Evolutionary conservation across 2,888 invertebrate genomes (phyloP).

Genomic region (Apodemia duryi): DNA sequence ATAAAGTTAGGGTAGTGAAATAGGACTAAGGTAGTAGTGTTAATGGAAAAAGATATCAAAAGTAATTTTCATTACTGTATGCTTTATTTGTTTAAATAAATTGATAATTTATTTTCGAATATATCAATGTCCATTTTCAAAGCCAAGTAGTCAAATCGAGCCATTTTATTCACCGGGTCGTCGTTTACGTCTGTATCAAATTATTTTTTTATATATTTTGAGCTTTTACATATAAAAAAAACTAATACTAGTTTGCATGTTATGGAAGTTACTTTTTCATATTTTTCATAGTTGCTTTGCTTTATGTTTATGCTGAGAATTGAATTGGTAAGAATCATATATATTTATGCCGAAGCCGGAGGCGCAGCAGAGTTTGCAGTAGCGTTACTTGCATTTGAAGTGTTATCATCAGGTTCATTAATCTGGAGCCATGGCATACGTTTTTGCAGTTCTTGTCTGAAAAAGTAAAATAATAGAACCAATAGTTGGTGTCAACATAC

Average conservation of each 20-base stretch:
- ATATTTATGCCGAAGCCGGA: slow-evolving; percentile 35
- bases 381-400: slow-evolving; percentile 77
- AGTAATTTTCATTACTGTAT: neutral
- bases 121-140: slow-evolving; percentile 19
- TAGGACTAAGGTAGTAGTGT: too few species aligned
- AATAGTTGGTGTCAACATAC: too few species aligned
- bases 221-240: slow-evolving; percentile 17
- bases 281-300: slow-evolving; percentile 7
- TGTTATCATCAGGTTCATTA: slow-evolving; percentile 81
- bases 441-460: slow-evolving; percentile 87
- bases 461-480: slow-evolving; percentile 12
- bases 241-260: neutral
- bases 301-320: neutral
- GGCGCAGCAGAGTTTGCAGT: slow-evolving; percentile 58
- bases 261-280: neutral
- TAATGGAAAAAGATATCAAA: neutral
- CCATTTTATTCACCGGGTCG: neutral
- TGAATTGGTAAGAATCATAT: neutral
- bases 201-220: slow-evolving; percentile 17
- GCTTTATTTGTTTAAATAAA: slow-evolving; percentile 8
- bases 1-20: too few species aligned
- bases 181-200: slow-evolving; percentile 1
- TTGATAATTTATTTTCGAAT: neutral
- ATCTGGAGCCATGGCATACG: slow-evolving; percentile 89
- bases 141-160: slow-evolving; percentile 13